phyloP scores from a whole-genome alignment of 1,140 invertebrate species.

The Chrysomallon squamiferum region DNA sequence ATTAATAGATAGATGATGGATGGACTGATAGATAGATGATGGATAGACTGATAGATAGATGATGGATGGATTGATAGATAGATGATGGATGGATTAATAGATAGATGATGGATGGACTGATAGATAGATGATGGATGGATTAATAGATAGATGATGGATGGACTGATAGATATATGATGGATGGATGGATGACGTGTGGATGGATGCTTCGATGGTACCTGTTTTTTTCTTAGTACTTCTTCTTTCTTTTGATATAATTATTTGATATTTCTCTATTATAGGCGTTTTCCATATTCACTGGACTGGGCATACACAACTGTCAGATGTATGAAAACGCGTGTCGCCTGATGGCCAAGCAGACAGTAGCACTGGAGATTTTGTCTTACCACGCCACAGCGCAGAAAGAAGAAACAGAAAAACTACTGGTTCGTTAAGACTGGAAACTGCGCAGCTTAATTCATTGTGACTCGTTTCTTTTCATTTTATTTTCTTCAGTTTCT shows the following conservation, averaged over 20 bases:
- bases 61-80: no score
- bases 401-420: conserved; percentile 77
- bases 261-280: conserved; percentile 83
- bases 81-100: no score
- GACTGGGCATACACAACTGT: conserved; percentile 94
- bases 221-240: not conserved
- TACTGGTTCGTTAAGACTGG: conserved; percentile 19
- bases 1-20: no score
- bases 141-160: no score
- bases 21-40: no score
- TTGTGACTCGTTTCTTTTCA: no score
- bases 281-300: conserved; percentile 97
- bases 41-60: no score
- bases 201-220: not conserved
- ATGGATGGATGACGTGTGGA: no score
- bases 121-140: no score
- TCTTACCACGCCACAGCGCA: conserved; percentile 95
- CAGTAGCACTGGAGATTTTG: conserved; percentile 93
- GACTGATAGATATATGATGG: no score
- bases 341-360: conserved; percentile 93
- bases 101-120: no score
- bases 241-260: not conserved
- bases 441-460: not conserved
- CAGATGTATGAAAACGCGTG: conserved; percentile 87
- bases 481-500: no score